Evolutionary conservation across 2,797 vertebrate species (phyloP).

Genomic region (Peromyscus aztecus): DNA sequence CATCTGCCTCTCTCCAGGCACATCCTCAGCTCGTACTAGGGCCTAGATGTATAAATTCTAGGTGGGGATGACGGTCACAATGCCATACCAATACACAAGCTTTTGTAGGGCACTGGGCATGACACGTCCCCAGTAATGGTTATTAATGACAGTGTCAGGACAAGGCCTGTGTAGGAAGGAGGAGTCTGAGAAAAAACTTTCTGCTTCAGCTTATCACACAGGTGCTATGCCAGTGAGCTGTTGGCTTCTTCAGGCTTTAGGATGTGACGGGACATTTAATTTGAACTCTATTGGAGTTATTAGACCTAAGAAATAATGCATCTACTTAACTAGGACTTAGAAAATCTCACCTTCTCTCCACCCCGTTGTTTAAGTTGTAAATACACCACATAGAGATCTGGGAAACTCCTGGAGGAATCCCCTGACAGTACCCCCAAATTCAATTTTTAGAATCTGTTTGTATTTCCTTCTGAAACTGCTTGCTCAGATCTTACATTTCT

Average conservation of each 20-base stretch:
- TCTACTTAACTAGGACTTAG: conserved; percentile 18
- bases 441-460: neutral
- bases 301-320: conserved; percentile 44
- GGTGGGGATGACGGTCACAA: neutral
- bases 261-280: neutral
- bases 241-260: conserved; percentile 10
- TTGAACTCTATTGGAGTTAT: neutral
- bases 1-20: neutral
- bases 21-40: neutral
- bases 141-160: neutral
- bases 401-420: neutral
- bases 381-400: neutral
- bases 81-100: neutral
- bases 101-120: conserved; percentile 1
- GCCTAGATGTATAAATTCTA: neutral
- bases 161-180: neutral
- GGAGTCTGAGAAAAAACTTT: conserved; percentile 26
- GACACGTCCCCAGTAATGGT: neutral
- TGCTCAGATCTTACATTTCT: conserved; percentile 45
- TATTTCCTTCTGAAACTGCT: neutral
- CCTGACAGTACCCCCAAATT: accelerated
- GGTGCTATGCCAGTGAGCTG: neutral
- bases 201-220: neutral
- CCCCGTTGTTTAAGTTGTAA: conserved; percentile 15
- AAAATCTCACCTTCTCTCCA: neutral